These are phyloP conservation scores for Tiliacea citrago DNA, from an alignment of 2,888 invertebrate genomes.

Conservation along the genomic window DNA sequence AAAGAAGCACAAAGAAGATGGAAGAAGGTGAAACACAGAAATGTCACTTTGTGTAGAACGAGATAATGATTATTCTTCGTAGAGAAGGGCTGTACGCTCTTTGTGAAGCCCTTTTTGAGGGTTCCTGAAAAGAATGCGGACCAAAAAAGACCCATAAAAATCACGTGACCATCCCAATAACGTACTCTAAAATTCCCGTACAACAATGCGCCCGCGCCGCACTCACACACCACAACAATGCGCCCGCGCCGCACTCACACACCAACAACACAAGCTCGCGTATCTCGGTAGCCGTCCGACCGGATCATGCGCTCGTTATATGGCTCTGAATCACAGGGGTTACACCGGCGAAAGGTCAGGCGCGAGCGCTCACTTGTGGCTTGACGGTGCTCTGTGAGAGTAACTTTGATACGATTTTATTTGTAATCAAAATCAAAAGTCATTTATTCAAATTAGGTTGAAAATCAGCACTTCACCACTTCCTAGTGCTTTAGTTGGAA, in stretches of 20 bases:
- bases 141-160: not conserved
- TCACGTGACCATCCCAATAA: not conserved
- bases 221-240: conserved; percentile 56
- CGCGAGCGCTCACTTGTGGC: not conserved
- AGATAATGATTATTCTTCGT: too few relatives aligned
- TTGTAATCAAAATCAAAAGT: not conserved
- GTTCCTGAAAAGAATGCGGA: not conserved
- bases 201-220: conserved; percentile 45
- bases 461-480: too few relatives aligned
- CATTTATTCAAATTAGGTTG: too few relatives aligned
- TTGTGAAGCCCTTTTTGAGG: not conserved
- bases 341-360: conserved; percentile 47
- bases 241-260: conserved; percentile 55
- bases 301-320: conserved; percentile 71
- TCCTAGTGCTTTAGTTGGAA: too few relatives aligned
- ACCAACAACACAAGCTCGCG: conserved; percentile 66
- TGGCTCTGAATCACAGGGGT: conserved; percentile 67
- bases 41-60: not conserved
- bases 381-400: conserved; percentile 34
- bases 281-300: conserved; percentile 80
- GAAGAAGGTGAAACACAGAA: not conserved
- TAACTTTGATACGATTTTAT: not conserved
- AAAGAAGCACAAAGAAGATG: not conserved
- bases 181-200: conserved; percentile 4
- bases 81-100: too few relatives aligned